These are phyloP conservation scores for Sylvia atricapilla DNA, from an alignment of 2,113 vertebrate species.

Conservation along the genomic window DNA sequence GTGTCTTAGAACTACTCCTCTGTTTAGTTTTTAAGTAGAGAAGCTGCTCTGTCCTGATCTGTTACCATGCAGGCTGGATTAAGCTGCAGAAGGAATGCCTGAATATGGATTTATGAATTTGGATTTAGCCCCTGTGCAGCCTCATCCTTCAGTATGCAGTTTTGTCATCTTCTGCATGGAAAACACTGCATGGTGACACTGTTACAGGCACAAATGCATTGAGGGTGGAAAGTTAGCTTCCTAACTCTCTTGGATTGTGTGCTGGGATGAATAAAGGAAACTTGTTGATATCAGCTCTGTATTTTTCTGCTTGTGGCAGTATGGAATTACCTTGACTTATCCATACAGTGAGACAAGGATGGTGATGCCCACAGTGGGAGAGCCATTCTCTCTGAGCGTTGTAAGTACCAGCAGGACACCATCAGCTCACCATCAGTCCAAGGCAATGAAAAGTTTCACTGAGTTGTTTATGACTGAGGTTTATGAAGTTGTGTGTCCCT, in stretches of 20 bases:
- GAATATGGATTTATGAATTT: neutral
- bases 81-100: neutral
- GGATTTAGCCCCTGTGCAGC: neutral
- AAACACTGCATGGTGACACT: neutral
- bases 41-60: neutral
- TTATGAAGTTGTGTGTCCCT: neutral
- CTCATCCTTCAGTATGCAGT: neutral
- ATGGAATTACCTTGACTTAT: neutral
- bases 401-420: neutral
- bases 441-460: neutral
- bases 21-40: neutral
- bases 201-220: accelerated
- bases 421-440: neutral
- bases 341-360: neutral
- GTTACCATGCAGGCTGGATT: neutral
- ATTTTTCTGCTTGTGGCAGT: neutral
- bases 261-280: neutral
- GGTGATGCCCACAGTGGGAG: neutral
- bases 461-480: neutral
- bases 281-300: neutral
- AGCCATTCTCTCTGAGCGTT: neutral
- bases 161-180: neutral
- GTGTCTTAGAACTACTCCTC: neutral
- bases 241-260: accelerated
- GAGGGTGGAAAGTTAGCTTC: neutral